Evolutionary conservation across 2,113 vertebrate species (phyloP).

Genomic region (Sakesphorus luctuosus): DNA sequence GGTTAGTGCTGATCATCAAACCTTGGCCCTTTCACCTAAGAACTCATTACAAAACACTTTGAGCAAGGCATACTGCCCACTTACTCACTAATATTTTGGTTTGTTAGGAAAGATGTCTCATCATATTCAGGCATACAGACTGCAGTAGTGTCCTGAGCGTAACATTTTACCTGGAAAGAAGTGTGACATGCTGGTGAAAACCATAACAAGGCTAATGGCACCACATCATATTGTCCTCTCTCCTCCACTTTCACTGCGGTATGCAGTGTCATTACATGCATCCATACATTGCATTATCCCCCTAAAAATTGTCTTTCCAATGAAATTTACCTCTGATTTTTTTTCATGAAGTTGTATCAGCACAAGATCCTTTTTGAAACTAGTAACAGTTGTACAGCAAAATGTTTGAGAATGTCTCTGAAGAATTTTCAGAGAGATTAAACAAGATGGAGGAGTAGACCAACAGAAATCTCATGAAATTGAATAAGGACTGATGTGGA

Average conservation of each 20-base stretch:
- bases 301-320: not conserved
- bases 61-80: no score
- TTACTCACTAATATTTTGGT: not conserved
- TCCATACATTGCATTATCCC: fast-evolving
- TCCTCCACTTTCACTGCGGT: not conserved
- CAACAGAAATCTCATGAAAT: not conserved
- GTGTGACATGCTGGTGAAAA: not conserved
- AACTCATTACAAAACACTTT: not conserved
- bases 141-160: not conserved
- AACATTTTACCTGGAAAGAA: not conserved
- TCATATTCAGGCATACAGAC: not conserved
- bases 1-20: not conserved
- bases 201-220: not conserved
- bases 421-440: not conserved
- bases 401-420: not conserved
- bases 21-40: not conserved
- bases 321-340: not conserved
- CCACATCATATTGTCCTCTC: fast-evolving
- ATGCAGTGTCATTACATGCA: no score
- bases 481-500: not conserved
- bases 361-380: not conserved
- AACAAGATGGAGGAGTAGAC: not conserved
- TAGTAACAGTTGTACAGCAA: not conserved
- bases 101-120: not conserved
- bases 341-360: not conserved